phyloP scores from a whole-genome alignment of 2,888 invertebrate genomes.

The Myopa tessellatipennis region DNA sequence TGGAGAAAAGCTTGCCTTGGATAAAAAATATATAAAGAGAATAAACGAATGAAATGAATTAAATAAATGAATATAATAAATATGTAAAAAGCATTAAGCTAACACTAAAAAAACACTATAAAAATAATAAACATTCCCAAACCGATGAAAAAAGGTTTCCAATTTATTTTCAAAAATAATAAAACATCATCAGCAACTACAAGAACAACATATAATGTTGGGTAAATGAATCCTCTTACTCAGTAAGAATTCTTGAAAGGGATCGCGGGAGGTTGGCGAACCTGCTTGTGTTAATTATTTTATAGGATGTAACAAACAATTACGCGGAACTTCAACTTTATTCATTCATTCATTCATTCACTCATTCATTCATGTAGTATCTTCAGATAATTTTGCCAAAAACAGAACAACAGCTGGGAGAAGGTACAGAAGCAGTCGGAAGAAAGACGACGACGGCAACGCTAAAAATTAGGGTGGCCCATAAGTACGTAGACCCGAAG shows the following conservation, averaged over 20 bases:
- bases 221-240: neutral
- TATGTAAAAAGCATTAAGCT: no score
- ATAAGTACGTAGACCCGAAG: constrained; percentile 5
- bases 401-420: neutral
- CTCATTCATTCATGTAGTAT: constrained; percentile 16
- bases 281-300: constrained; percentile 32
- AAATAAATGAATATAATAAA: no score
- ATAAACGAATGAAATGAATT: no score
- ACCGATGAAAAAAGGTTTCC: no score
- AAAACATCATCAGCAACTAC: neutral
- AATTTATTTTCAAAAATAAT: neutral
- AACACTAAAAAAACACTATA: no score
- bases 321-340: neutral
- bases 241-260: neutral
- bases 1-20: no score
- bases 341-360: no score
- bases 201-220: neutral
- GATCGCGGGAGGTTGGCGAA: neutral
- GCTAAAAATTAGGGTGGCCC: neutral
- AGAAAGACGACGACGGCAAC: neutral
- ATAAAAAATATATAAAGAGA: no score
- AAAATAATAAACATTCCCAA: no score
- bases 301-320: constrained; percentile 14
- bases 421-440: neutral
- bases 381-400: constrained; percentile 25